A percentile compares a stretch with the other conserved stretches of the same genome.
phyloP scores from a whole-genome alignment of 92 coral and sea anemone species.

The Hydrozoanthus gracilis region DNA sequence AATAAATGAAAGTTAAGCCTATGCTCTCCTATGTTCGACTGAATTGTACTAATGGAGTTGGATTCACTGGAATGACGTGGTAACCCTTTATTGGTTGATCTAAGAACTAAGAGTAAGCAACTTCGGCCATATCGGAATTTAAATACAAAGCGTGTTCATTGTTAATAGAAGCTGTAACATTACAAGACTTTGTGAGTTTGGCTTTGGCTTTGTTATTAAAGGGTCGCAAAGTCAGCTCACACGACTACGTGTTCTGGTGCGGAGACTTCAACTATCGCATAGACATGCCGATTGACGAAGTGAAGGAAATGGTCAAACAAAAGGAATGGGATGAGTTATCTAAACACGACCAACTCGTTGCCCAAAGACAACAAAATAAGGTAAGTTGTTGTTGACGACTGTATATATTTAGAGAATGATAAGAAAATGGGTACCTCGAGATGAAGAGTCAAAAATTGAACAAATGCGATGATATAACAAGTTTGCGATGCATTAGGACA shows the following conservation, averaged over 20 bases:
- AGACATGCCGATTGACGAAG: constrained; percentile 92
- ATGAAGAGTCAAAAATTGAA: background rate
- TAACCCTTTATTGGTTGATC: no score
- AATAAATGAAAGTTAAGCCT: no score
- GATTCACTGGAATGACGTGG: no score
- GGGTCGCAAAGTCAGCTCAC: constrained; percentile 92
- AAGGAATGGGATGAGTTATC: constrained; percentile 84
- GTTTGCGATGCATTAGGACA: no score
- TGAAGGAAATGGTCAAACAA: constrained; percentile 83
- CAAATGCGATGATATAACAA: no score
- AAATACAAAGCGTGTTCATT: no score
- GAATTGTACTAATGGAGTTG: no score
- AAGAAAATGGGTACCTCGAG: background rate
- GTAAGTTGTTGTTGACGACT: constrained; percentile 34
- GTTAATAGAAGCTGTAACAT: no score
- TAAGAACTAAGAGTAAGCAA: no score
- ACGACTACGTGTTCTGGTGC: constrained; percentile 99
- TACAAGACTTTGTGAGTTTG: background rate
- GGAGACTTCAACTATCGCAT: constrained; percentile 99
- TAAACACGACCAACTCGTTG: constrained; percentile 83
- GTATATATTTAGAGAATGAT: background rate
- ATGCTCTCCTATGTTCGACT: no score
- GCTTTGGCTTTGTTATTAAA: constrained; percentile 24
- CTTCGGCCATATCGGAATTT: no score
- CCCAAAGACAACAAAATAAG: constrained; percentile 80